Evolutionary conservation across 1,140 invertebrate species (phyloP).

Genomic region (Drosophila orosa): DNA sequence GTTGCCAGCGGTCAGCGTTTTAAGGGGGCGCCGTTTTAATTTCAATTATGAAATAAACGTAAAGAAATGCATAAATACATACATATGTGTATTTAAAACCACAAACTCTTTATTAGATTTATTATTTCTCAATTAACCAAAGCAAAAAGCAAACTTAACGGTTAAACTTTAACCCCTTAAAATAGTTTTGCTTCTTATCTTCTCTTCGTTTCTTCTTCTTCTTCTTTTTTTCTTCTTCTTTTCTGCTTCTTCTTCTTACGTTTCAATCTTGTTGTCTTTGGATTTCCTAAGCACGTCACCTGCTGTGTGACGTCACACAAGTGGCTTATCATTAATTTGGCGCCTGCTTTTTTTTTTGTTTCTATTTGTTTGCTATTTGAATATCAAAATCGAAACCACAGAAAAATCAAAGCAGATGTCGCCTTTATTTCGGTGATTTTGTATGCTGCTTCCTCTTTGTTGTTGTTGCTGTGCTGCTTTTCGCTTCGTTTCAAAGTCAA

Average conservation of each 20-base stretch:
- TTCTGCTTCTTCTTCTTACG: not conserved
- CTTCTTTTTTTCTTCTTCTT: not conserved
- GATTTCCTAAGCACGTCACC: slow-evolving; percentile 7
- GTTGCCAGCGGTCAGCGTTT: slow-evolving; percentile 4
- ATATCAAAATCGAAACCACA: slow-evolving; percentile 9
- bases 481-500: slow-evolving; percentile 31
- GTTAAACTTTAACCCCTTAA: not conserved
- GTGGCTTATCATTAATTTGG: slow-evolving; percentile 18
- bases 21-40: not conserved
- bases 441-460: slow-evolving; percentile 7
- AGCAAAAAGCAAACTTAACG: not conserved
- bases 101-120: not conserved
- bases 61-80: not conserved
- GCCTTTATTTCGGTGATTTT: slow-evolving; percentile 5
- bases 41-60: not conserved
- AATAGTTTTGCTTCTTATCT: not conserved
- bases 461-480: slow-evolving; percentile 12
- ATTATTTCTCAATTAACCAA: not conserved
- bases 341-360: not conserved
- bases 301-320: slow-evolving; percentile 33
- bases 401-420: slow-evolving; percentile 19
- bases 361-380: not conserved
- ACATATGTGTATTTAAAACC: not conserved
- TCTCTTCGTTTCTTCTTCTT: not conserved
- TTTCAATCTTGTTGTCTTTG: slow-evolving; percentile 3